These are phyloP conservation scores for Dicyrtomina minuta DNA, from an alignment of 2,888 invertebrate genomes.

Conservation along the genomic window DNA sequence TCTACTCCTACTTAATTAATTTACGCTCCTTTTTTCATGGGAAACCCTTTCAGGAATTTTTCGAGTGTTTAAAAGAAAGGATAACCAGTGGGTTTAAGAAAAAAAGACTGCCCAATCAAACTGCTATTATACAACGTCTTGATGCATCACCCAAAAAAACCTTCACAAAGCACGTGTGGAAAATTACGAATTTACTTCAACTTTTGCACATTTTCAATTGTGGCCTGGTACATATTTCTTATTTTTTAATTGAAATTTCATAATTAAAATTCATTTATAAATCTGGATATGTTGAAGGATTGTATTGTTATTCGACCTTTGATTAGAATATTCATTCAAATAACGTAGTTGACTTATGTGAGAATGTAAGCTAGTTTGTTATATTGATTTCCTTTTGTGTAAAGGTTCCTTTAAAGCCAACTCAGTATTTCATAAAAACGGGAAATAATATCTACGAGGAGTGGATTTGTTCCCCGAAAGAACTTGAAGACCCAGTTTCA, in stretches of 20 bases:
- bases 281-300: neutral
- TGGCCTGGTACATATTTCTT: conserved; percentile 59
- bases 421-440: conserved; percentile 66
- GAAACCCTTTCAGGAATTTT: conserved; percentile 67
- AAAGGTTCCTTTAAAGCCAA: conserved; percentile 67
- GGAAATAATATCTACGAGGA: conserved; percentile 64
- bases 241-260: conserved; percentile 14
- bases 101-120: conserved; percentile 67
- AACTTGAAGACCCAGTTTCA: conserved; percentile 56
- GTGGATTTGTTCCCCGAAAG: conserved; percentile 57
- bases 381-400: too few relatives aligned
- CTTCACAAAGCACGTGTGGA: conserved; percentile 71
- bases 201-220: conserved; percentile 74
- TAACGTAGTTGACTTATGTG: too few relatives aligned
- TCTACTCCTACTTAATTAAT: neutral
- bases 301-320: neutral
- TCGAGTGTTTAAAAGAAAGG: conserved; percentile 70
- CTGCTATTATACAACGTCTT: conserved; percentile 63
- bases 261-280: neutral
- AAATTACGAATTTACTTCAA: conserved; percentile 69
- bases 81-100: conserved; percentile 67
- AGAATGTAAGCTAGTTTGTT: too few relatives aligned
- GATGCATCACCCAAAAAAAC: conserved; percentile 67
- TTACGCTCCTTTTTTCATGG: neutral
- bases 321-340: too few relatives aligned